phyloP scores from a whole-genome alignment of 2,888 invertebrate genomes.

The Drosophila emarginata region DNA sequence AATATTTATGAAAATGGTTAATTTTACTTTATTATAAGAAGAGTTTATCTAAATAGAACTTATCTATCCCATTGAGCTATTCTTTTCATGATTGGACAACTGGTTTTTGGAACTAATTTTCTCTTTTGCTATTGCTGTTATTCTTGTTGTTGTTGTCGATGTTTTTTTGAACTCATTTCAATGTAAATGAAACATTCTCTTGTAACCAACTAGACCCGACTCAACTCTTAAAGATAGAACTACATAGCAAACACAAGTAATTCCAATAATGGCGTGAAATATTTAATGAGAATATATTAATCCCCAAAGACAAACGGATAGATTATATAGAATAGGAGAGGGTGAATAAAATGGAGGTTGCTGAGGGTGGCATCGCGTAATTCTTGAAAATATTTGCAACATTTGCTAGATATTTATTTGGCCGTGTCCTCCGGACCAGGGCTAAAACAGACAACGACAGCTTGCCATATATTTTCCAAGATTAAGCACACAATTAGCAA shows the following conservation, averaged over 20 bases:
- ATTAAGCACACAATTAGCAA: constrained; percentile 77
- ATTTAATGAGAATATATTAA: constrained; percentile 78
- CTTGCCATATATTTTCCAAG: constrained; percentile 66
- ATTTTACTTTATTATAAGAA: neutral
- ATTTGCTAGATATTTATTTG: constrained; percentile 35
- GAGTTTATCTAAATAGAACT: neutral
- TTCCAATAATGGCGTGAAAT: constrained; percentile 77
- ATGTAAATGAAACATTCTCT: constrained; percentile 7
- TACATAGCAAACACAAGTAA: constrained; percentile 39
- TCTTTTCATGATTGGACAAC: neutral
- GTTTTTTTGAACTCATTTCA: neutral
- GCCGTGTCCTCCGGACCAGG: neutral
- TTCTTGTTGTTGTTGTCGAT: too few species aligned
- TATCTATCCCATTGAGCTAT: neutral
- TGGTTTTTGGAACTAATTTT: neutral
- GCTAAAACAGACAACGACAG: constrained; percentile 47
- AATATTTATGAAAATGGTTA: neutral
- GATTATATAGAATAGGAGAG: constrained; percentile 13
- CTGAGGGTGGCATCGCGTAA: constrained; percentile 17
- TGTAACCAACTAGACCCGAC: neutral
- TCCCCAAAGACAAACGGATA: constrained; percentile 55
- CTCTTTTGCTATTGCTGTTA: neutral
- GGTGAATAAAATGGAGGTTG: neutral
- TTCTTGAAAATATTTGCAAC: constrained; percentile 57
- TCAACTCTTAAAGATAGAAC: neutral